Base-by-base conservation (phyloP, 2,888 invertebrate genomes). In the Gandaritis pyraliata region DNA sequence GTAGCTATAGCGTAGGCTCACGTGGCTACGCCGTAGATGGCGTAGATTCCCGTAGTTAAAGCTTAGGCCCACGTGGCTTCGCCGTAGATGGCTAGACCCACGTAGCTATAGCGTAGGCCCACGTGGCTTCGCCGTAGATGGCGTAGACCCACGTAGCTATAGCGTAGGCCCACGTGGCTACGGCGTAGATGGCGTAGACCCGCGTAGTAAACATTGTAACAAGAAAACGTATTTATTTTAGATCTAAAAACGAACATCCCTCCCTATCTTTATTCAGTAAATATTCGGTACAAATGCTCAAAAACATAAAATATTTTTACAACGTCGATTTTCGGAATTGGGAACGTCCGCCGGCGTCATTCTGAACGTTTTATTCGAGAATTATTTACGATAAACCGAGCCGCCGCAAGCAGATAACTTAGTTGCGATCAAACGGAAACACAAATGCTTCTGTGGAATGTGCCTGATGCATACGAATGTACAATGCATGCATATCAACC, bases 291-390 rank as follows among this genome's bases (percentile, higher is more conserved):
- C 55, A 65, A 64, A 65, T 48, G 61, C 30, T 54, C 49, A 49
- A 62, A 63, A 58, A 58, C 61, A 65, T 65, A 65, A 65, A 66
- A 66, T 68, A 66, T 68, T 70, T 70, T 68, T 68, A 70, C 68
- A 58, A 59, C 64, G 54, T 65, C 64, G 48, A 65, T 68, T 60
- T 65, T 54, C 51, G 58, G 61, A 70, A 68, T 70, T 65, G 70
- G 68, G 58, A 61, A 64, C 63, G 66, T 66, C 66, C 61, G 59
- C 54, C 54, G 45, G 18, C 29, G 61, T 65, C 68, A 65, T 65
- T 61, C 56, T 46, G 61, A 61, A 53, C 56, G 60, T 63, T 68
- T 63, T 68, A 68, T 66, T 65, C 52, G 62, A 39, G 65, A 68
- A 68, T 66, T 65, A 68, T 68, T 68, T 66, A 68, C 60, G 55